A percentile compares a stretch with the other conserved stretches of the same genome.
phyloP scores from a whole-genome alignment of 2,888 invertebrate genomes.

The Dynastes hyllus region DNA sequence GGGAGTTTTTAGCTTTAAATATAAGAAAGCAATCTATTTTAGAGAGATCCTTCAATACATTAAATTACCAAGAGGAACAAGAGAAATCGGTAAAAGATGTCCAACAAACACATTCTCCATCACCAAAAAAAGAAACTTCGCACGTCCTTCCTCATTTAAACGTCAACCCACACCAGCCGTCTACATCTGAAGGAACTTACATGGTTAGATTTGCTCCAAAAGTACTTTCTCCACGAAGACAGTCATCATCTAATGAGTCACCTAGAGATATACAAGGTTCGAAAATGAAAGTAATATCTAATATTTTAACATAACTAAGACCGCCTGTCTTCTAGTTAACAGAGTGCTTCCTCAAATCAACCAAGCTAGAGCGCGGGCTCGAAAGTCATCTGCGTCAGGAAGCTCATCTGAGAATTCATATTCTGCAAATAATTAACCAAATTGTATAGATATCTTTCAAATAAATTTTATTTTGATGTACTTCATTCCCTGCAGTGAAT shows the following conservation, averaged over 20 bases:
- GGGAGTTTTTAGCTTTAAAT: too few relatives aligned
- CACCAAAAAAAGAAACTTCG: conserved; percentile 19
- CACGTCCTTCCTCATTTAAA: conserved; percentile 24
- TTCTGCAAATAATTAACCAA: neutral
- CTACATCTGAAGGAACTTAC: conserved; percentile 20
- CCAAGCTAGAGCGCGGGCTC: conserved; percentile 9
- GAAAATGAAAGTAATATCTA: neutral
- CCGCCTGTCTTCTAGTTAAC: conserved; percentile 23
- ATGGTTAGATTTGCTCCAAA: conserved; percentile 53
- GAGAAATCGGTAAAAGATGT: neutral
- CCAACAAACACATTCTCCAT: neutral
- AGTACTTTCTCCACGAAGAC: conserved; percentile 53
- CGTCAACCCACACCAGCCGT: neutral
- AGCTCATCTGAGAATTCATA: conserved; percentile 23
- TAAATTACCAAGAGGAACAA: neutral
- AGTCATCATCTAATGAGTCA: conserved; percentile 48
- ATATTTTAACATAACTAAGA: conserved; percentile 11
- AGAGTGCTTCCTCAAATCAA: conserved; percentile 42
- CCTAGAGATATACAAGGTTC: conserved; percentile 40
- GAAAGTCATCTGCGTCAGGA: neutral
- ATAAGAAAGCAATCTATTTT: neutral
- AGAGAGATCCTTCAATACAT: conserved; percentile 23
- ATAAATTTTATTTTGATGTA: too few relatives aligned
- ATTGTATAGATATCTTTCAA: neutral
- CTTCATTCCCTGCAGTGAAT: neutral